Conservation (phyloP, 2,888 invertebrate species). For the Diarsia rubi region DNA sequence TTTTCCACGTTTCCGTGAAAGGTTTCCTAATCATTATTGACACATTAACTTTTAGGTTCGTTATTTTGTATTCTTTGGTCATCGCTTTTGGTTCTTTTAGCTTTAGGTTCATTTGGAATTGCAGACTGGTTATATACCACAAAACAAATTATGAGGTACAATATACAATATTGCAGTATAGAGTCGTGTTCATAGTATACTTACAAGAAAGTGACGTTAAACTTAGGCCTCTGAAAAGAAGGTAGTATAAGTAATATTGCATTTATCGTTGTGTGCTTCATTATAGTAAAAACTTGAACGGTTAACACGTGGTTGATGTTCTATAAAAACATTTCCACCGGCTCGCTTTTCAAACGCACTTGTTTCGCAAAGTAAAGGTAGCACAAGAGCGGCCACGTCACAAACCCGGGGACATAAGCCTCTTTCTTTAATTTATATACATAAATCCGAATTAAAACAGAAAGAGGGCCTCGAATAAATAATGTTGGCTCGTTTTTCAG, state of each 20-base stretch:
- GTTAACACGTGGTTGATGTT: background rate
- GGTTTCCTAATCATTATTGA: constrained; percentile 39
- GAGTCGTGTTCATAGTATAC: background rate
- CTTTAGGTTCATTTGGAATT: background rate
- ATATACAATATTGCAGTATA: no score
- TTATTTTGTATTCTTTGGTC: background rate
- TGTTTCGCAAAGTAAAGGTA: constrained; percentile 37
- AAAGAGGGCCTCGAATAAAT: constrained; percentile 86
- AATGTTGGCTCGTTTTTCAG: constrained; percentile 87
- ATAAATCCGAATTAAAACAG: constrained; percentile 89
- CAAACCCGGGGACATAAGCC: constrained; percentile 77
- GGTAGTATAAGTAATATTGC: background rate
- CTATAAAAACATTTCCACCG: constrained; percentile 14
- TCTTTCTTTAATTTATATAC: constrained; percentile 86
- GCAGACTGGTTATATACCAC: background rate
- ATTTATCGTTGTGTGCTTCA: constrained; percentile 4
- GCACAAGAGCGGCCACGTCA: constrained; percentile 73
- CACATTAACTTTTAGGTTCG: background rate
- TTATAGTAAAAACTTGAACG: background rate
- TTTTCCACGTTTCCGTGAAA: constrained; percentile 8
- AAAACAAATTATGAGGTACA: background rate
- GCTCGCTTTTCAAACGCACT: constrained; percentile 18
- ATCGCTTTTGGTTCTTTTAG: background rate
- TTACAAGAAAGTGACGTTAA: background rate
- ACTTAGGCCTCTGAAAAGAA: constrained; percentile 27